Evolutionary conservation across 2,888 invertebrate species (phyloP).

Genomic region (Ferdinandea cuprea): DNA sequence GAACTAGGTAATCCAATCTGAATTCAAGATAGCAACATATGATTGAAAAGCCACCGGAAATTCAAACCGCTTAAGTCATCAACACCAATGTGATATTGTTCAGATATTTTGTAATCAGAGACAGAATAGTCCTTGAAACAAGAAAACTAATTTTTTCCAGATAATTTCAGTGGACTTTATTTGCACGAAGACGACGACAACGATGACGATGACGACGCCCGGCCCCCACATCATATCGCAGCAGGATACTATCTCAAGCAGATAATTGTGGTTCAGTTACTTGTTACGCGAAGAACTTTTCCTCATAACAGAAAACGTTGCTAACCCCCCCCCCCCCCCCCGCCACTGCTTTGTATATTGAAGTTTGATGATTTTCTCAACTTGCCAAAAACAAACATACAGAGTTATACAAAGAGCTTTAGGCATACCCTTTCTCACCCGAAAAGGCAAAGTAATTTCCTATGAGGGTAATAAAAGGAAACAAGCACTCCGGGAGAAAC

Average conservation of each 20-base stretch:
- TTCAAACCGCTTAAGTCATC: conserved; percentile 16
- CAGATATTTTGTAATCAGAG: conserved; percentile 18
- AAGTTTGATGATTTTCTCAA: conserved; percentile 47
- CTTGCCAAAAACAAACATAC: conserved; percentile 30
- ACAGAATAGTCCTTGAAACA: conserved; percentile 24
- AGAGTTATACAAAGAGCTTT: conserved; percentile 5
- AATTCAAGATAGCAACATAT: too few relatives aligned
- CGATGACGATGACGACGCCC: too few relatives aligned
- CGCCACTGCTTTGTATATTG: too few relatives aligned
- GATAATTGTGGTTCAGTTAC: conserved; percentile 49
- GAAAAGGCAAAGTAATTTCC: conserved; percentile 59
- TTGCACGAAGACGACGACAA: too few relatives aligned
- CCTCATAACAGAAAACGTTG: conserved; percentile 1
- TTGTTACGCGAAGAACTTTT: conserved; percentile 21
- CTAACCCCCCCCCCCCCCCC: not conserved
- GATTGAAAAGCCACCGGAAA: too few relatives aligned
- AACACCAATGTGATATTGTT: conserved; percentile 20
- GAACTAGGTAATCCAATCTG: too few relatives aligned
- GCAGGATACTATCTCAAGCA: conserved; percentile 41
- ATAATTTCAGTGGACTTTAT: conserved; percentile 13
- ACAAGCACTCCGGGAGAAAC: conserved; percentile 37
- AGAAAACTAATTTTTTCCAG: conserved; percentile 23
- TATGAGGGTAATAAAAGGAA: conserved; percentile 56
- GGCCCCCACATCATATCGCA: not conserved
- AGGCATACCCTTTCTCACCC: conserved; percentile 28